These are phyloP conservation scores for Nineta flava DNA, from an alignment of 2,888 invertebrate species.

Conservation along the genomic window DNA sequence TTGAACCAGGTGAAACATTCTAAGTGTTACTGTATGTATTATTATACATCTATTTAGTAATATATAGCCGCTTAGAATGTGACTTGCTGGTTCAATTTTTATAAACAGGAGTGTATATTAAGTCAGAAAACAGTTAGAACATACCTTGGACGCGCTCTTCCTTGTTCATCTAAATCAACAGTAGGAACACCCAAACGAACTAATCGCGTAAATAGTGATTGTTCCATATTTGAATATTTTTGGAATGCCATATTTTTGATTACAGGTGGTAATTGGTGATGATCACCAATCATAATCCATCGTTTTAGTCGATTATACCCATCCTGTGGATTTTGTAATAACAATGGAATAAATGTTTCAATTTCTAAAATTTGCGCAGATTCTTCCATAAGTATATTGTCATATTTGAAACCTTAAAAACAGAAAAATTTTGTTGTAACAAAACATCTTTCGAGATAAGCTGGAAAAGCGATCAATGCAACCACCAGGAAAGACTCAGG, in stretches of 20 bases:
- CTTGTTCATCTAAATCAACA: conserved; percentile 94
- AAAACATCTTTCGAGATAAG: too few species aligned
- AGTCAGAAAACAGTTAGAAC: too few species aligned
- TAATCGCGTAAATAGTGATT: conserved; percentile 91
- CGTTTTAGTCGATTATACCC: conserved; percentile 90
- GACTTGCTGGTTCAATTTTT: too few species aligned
- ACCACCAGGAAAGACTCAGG: too few species aligned
- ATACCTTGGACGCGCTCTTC: conserved; percentile 74
- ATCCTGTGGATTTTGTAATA: conserved; percentile 97
- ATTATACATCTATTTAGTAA: too few species aligned
- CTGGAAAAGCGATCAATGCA: too few species aligned
- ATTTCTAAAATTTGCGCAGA: conserved; percentile 98
- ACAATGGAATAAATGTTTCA: conserved; percentile 95
- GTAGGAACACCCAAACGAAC: conserved; percentile 94
- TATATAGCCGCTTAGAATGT: too few species aligned
- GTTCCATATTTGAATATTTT: conserved; percentile 99
- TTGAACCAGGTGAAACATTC: too few species aligned
- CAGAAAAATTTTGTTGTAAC: neutral
- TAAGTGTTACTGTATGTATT: too few species aligned
- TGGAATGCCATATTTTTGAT: conserved; percentile 99
- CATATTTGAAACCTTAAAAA: conserved; percentile 73
- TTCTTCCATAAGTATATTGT: conserved; percentile 99
- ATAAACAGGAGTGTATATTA: too few species aligned
- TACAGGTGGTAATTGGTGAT: conserved; percentile 97
- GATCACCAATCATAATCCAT: conserved; percentile 99